phyloP scores from a whole-genome alignment of 2,888 invertebrate species.

The Xestia c-nigrum region DNA sequence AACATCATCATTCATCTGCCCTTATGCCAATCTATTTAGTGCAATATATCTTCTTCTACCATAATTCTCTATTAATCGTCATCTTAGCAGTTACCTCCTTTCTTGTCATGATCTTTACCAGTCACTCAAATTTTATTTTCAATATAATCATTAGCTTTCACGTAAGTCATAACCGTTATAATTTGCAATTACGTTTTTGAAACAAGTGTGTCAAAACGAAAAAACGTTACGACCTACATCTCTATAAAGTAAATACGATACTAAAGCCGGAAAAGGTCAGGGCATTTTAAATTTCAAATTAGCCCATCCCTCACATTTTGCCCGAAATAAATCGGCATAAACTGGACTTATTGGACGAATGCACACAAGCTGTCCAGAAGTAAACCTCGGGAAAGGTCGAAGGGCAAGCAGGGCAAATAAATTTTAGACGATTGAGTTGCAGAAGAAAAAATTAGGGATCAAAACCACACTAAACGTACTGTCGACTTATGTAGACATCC shows the following conservation, averaged over 20 bases:
- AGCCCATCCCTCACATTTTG: slow-evolving; percentile 12
- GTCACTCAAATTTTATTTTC: not conserved
- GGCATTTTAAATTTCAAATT: slow-evolving; percentile 15
- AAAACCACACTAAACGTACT: not conserved
- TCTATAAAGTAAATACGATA: not conserved
- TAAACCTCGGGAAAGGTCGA: slow-evolving; percentile 33
- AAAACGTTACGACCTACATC: no score
- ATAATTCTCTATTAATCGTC: no score
- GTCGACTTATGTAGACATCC: not conserved
- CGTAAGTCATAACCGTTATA: not conserved
- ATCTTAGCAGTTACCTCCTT: no score
- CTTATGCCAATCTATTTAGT: no score
- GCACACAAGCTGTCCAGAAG: slow-evolving; percentile 28
- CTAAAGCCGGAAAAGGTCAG: not conserved
- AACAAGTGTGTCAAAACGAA: not conserved
- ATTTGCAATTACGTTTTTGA: not conserved
- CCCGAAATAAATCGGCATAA: slow-evolving; percentile 20
- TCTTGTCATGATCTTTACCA: no score
- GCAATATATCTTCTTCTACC: no score
- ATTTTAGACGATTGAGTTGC: slow-evolving; percentile 26
- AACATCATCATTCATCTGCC: no score
- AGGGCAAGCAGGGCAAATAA: slow-evolving; percentile 32
- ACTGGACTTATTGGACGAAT: slow-evolving; percentile 18
- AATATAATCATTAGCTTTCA: not conserved
- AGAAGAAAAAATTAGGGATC: slow-evolving; percentile 27